A percentile compares a stretch with the other conserved stretches of the same genome.
phyloP scores from a whole-genome alignment of 2,113 vertebrate genomes.

The Campylorhamphus procurvoides region DNA sequence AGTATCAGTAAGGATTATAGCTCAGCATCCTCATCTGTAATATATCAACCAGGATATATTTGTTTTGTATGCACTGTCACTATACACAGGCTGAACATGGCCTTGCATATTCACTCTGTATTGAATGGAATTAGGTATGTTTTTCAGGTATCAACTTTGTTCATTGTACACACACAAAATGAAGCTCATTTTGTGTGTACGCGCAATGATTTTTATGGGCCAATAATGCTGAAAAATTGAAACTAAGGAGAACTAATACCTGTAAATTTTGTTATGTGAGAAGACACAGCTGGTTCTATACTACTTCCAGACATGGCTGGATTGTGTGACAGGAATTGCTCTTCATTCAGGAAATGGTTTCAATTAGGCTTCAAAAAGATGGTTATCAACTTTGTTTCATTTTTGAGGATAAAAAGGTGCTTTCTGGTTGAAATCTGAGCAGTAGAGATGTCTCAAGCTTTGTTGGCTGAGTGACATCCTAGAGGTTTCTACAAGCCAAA shows the following conservation, averaged over 20 bases:
- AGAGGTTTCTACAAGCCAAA: not conserved
- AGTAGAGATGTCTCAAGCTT: not conserved
- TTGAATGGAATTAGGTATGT: not conserved
- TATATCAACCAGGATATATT: not conserved
- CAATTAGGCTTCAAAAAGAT: not conserved
- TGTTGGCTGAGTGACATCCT: not conserved
- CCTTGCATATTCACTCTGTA: fast-evolving
- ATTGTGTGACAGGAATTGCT: not conserved
- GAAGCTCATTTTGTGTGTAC: not conserved
- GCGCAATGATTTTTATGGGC: not conserved
- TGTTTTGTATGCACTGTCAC: not conserved
- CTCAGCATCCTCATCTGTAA: not conserved
- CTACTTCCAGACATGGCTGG: not conserved
- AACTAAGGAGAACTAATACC: not conserved
- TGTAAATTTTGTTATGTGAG: not conserved
- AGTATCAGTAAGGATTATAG: not conserved
- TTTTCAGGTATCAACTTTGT: not conserved
- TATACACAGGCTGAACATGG: not conserved
- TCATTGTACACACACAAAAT: not conserved
- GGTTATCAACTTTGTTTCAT: not conserved
- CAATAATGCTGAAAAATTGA: not conserved
- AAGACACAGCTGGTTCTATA: not conserved
- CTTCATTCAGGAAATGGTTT: not conserved
- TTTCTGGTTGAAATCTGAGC: not conserved
- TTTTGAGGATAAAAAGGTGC: not conserved